A percentile compares a stretch with the other conserved stretches of the same genome.
These are phyloP conservation scores for Chrosomus eos DNA, from an alignment of 2,797 vertebrate species.

Conservation along the genomic window DNA sequence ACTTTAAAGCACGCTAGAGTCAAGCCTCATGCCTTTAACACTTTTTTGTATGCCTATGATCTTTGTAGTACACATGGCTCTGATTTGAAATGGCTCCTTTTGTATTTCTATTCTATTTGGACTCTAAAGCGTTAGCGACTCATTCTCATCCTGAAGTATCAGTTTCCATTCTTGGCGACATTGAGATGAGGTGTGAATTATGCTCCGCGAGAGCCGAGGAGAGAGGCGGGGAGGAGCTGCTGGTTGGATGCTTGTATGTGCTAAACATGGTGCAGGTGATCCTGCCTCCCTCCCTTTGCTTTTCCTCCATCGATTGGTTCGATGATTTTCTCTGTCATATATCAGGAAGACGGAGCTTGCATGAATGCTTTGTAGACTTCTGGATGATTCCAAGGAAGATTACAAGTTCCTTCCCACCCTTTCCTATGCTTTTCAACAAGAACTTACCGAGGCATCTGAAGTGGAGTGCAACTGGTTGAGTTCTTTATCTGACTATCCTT, in stretches of 20 bases:
- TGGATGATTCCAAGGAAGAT: conserved; percentile 9
- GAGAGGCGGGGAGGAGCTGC: conserved; percentile 48
- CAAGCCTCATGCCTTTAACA: not conserved
- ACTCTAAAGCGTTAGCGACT: conserved; percentile 27
- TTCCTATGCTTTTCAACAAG: not conserved
- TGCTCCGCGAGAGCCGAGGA: conserved; percentile 29
- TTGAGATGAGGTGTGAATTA: conserved; percentile 59
- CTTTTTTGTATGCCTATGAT: not conserved
- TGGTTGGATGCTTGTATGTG: conserved; percentile 41
- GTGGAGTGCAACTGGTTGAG: not conserved
- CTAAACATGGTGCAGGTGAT: conserved; percentile 28
- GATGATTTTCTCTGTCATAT: conserved; percentile 27
- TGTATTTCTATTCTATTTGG: not conserved
- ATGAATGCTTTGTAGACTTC: not conserved
- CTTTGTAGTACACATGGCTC: not conserved
- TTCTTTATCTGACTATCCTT: not conserved
- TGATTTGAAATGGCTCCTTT: conserved; percentile 13
- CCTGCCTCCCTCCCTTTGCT: not conserved
- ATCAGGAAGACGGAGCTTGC: not conserved
- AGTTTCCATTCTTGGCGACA: conserved; percentile 49
- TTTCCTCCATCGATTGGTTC: conserved; percentile 39
- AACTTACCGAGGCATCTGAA: not conserved
- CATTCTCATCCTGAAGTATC: conserved; percentile 48
- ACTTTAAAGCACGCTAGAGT: conserved; percentile 18
- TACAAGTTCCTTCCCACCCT: not conserved